These are phyloP conservation scores for Trichomalopsis sarcophagae DNA, from an alignment of 1,140 invertebrate species.

Conservation along the genomic window DNA sequence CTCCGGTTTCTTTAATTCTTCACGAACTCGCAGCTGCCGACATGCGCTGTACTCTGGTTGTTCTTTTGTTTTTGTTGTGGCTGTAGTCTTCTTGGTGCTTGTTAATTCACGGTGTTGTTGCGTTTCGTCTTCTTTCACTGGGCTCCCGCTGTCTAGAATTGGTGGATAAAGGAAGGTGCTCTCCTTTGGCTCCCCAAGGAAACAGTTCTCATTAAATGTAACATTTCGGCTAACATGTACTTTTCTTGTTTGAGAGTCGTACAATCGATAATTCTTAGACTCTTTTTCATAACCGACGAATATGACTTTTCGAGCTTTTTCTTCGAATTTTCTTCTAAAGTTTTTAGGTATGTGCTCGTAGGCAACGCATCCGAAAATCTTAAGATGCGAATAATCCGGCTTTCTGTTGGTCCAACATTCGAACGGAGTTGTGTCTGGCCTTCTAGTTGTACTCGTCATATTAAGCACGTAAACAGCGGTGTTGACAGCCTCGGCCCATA, in stretches of 20 bases:
- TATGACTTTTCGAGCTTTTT: constrained; percentile 62
- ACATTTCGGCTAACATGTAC: not conserved
- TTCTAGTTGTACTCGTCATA: constrained; percentile 49
- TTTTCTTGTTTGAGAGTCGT: constrained; percentile 24
- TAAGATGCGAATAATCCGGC: constrained; percentile 58
- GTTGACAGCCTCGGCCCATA: constrained; percentile 5
- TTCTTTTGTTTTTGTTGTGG: too few species aligned
- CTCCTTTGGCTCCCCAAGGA: too few species aligned
- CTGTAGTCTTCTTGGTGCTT: too few species aligned
- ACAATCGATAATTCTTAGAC: constrained; percentile 67
- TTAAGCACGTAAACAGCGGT: not conserved
- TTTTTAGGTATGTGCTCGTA: constrained; percentile 62
- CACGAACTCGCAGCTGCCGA: not conserved
- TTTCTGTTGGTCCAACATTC: constrained; percentile 55
- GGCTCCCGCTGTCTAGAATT: too few species aligned
- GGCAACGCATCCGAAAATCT: constrained; percentile 67
- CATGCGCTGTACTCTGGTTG: too few species aligned
- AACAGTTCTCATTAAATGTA: not conserved
- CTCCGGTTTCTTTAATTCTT: too few species aligned
- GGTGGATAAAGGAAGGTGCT: too few species aligned
- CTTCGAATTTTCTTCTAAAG: constrained; percentile 60
- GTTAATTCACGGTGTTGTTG: too few species aligned
- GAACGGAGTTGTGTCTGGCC: constrained; percentile 52
- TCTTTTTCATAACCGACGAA: constrained; percentile 71
- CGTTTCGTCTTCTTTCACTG: too few species aligned